A percentile compares a stretch with the other conserved stretches of the same genome.
Conservation (phyloP, 2,797 vertebrate species). For the Moxostoma hubbsi region DNA sequence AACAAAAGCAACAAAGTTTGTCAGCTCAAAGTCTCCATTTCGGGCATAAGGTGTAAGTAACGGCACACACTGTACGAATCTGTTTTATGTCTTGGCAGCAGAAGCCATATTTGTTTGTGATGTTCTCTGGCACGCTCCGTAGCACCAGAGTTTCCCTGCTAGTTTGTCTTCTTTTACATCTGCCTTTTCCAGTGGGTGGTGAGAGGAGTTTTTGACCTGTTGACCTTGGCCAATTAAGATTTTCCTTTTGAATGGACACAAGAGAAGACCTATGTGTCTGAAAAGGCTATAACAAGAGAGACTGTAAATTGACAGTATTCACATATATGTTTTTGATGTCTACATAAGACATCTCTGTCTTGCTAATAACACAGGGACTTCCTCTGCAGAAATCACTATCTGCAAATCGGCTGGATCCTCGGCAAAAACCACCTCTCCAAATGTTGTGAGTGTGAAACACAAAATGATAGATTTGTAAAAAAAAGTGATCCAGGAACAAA, state of each 20-base stretch:
- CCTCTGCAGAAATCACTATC: background rate
- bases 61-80: constrained; percentile 13
- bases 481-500: constrained; percentile 20
- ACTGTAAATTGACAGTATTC: constrained; percentile 2
- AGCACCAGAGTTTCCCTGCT: constrained; percentile 15
- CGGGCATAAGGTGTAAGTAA: constrained; percentile 42
- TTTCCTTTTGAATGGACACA: constrained; percentile 15
- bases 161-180: background rate
- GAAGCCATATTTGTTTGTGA: constrained; percentile 39
- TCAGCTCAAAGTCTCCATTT: constrained; percentile 53
- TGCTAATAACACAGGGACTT: background rate
- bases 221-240: constrained; percentile 46
- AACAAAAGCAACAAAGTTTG: constrained; percentile 53
- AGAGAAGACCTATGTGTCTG: background rate
- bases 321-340: background rate
- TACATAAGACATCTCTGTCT: background rate
- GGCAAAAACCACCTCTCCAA: constrained; percentile 9
- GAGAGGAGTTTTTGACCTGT: constrained; percentile 26
- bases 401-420: background rate
- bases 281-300: constrained; percentile 10
- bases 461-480: constrained; percentile 6
- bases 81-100: constrained; percentile 23
- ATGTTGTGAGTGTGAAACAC: constrained; percentile 14
- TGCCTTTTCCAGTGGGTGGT: constrained; percentile 18
- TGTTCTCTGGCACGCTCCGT: constrained; percentile 15